Evolutionary conservation across 1,140 invertebrate species (phyloP).

Genomic region (Drosophila ogumai): DNA sequence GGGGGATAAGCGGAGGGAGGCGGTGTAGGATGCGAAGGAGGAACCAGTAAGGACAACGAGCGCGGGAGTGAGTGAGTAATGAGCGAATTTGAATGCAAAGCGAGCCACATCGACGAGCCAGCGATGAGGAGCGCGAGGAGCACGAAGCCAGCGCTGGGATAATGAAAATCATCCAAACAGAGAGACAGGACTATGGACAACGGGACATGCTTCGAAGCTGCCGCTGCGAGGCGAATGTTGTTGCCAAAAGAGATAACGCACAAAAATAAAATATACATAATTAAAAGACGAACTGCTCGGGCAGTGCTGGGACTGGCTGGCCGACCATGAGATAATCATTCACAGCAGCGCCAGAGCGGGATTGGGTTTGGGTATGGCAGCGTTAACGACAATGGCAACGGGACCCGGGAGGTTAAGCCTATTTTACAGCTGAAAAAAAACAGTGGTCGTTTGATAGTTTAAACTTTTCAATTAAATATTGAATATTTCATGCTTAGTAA

Average conservation of each 20-base stretch:
- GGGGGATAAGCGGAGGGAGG: background rate
- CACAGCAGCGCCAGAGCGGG: slow-evolving; percentile 2
- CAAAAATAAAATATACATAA: slow-evolving; percentile 69
- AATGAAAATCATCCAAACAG: slow-evolving; percentile 56
- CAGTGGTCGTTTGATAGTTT: background rate
- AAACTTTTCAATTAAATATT: background rate
- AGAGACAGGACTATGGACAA: slow-evolving; percentile 20
- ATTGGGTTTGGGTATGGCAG: background rate
- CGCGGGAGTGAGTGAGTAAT: slow-evolving; percentile 56
- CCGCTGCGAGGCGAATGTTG: slow-evolving; percentile 45
- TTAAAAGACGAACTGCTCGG: slow-evolving; percentile 46
- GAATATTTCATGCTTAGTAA: too few species aligned
- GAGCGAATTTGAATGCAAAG: slow-evolving; percentile 69
- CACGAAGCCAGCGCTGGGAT: slow-evolving; percentile 43
- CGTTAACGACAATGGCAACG: background rate
- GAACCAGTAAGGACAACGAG: slow-evolving; percentile 1
- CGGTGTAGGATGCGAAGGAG: background rate
- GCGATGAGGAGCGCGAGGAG: slow-evolving; percentile 16
- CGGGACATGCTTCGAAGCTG: slow-evolving; percentile 24
- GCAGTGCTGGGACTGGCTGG: slow-evolving; percentile 17
- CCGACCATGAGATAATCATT: slow-evolving; percentile 45
- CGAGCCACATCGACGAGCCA: slow-evolving; percentile 46
- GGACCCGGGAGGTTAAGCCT: background rate
- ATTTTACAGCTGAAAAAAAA: background rate
- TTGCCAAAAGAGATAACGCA: slow-evolving; percentile 63